Percentiles rank a stretch among this genome's conserved stretches.
phyloP scores from a whole-genome alignment of 2,888 invertebrate genomes.

The Pediacus dermestoides region DNA sequence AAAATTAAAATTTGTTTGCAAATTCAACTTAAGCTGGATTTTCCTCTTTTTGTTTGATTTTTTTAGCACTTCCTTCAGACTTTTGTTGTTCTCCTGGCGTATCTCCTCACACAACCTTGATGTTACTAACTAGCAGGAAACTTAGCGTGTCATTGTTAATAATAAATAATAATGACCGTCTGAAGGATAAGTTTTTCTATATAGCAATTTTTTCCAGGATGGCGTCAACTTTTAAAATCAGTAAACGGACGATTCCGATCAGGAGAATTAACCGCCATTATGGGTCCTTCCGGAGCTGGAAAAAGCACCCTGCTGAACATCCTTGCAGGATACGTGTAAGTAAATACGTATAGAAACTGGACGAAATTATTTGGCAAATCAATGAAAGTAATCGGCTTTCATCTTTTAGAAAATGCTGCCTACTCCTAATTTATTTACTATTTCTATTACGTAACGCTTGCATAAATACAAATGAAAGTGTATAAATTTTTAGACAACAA shows the following conservation, averaged over 20 bases:
- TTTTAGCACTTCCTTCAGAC: not conserved
- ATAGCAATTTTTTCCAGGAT: conserved; percentile 47
- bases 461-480: too few relatives aligned
- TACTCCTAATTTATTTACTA: too few relatives aligned
- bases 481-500: too few relatives aligned
- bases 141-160: too few relatives aligned
- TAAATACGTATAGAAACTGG: conserved; percentile 16
- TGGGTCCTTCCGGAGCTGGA: conserved; percentile 76
- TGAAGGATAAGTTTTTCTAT: conserved; percentile 1
- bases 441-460: too few relatives aligned
- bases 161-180: not conserved
- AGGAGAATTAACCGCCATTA: conserved; percentile 65
- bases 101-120: too few relatives aligned
- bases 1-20: conserved; percentile 1
- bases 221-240: conserved; percentile 53
- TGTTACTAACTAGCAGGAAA: too few relatives aligned
- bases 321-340: conserved; percentile 72
- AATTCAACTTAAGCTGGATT: not conserved
- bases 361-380: conserved; percentile 1
- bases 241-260: conserved; percentile 61
- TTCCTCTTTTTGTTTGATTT: not conserved
- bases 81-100: not conserved
- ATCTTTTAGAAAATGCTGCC: too few relatives aligned
- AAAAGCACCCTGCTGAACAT: conserved; percentile 74
- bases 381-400: conserved; percentile 4